phyloP scores from a whole-genome alignment of 2,113 vertebrate genomes.

The Coracopsis vasa region DNA sequence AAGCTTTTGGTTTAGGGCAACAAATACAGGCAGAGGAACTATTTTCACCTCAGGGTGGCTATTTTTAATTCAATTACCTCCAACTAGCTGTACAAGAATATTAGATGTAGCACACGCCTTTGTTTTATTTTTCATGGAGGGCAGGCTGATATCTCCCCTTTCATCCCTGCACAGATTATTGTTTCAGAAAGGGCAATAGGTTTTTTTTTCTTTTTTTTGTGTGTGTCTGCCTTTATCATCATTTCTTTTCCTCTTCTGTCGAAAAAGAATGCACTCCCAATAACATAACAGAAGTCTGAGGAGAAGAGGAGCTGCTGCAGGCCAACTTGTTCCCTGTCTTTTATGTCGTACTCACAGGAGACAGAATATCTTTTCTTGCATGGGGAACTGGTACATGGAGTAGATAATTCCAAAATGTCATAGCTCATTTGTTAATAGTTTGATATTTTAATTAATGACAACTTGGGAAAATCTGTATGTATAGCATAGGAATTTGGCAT shows the following conservation, averaged over 20 bases:
- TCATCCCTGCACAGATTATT: neutral
- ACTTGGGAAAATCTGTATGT: neutral
- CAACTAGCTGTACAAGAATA: neutral
- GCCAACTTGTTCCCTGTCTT: neutral
- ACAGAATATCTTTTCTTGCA: neutral
- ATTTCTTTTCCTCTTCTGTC: neutral
- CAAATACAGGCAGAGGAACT: neutral
- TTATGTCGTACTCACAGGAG: neutral
- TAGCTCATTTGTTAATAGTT: neutral
- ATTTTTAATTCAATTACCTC: constrained; percentile 16
- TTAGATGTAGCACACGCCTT: neutral
- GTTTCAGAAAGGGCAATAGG: neutral
- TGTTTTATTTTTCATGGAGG: constrained; percentile 39
- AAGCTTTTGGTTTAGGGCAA: constrained; percentile 1
- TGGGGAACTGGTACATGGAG: neutral
- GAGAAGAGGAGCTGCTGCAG: neutral
- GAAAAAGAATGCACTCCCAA: neutral
- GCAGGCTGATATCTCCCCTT: neutral
- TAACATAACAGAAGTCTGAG: neutral
- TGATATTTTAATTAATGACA: neutral
- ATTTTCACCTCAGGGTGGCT: neutral
- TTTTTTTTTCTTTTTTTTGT: accelerated
- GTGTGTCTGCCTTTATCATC: neutral
- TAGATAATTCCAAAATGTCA: neutral
- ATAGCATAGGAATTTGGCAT: neutral